Conservation (phyloP, 2,113 vertebrate species). For the Condylura cristata region DNA sequence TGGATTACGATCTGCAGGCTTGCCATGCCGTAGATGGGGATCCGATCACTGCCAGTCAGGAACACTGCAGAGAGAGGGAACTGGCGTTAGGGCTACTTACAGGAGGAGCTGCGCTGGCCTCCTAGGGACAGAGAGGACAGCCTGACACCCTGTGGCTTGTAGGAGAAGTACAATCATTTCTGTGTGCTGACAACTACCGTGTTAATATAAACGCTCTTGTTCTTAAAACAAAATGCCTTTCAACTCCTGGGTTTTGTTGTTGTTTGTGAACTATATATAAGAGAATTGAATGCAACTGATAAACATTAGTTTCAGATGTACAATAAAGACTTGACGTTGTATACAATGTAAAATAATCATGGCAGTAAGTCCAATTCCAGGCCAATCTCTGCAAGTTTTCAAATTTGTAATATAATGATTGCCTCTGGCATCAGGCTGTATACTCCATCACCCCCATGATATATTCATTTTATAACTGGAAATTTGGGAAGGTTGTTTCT, state of each 20-base stretch:
- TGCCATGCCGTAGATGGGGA: constrained; percentile 99
- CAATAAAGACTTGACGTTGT: background rate
- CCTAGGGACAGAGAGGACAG: background rate
- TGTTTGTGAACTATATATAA: background rate
- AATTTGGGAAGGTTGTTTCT: background rate
- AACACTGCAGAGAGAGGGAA: constrained; percentile 88
- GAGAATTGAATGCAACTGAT: background rate
- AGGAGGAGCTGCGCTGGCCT: background rate
- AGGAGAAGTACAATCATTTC: background rate
- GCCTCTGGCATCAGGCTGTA: background rate
- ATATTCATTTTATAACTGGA: background rate
- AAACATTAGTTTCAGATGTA: background rate
- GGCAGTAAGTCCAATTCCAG: background rate
- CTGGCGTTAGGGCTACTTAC: background rate
- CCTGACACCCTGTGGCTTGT: constrained; percentile 21
- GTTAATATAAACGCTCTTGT: background rate
- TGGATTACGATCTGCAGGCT: constrained; percentile 96
- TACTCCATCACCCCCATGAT: background rate
- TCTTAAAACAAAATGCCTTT: background rate
- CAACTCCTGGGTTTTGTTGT: background rate
- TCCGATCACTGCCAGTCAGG: constrained; percentile 96
- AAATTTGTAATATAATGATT: background rate
- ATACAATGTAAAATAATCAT: background rate
- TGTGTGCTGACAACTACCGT: rapidly evolving
- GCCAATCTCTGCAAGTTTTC: background rate